Conservation (phyloP, 2,888 invertebrate genomes). For the Anodontia alba region DNA sequence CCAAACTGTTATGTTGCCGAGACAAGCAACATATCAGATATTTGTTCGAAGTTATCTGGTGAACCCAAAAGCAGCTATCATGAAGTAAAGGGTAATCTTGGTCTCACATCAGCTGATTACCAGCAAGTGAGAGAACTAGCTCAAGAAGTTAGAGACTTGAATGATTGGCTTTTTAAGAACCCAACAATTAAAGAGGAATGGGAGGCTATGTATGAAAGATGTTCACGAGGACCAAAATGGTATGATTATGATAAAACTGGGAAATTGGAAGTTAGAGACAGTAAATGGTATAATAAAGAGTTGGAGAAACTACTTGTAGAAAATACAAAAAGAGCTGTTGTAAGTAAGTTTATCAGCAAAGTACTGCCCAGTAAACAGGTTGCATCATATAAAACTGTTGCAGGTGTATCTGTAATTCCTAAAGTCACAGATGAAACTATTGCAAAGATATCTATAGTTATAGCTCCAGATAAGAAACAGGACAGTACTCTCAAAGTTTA, state of each 20-base stretch:
- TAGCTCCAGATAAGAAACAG: too few species aligned
- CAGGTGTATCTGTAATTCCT: too few species aligned
- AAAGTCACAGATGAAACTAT: too few species aligned
- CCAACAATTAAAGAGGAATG: constrained; percentile 11
- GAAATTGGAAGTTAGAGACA: background rate
- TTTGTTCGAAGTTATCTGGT: background rate
- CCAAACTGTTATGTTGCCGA: background rate
- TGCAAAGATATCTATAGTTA: too few species aligned
- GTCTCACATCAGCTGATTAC: background rate
- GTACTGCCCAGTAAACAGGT: too few species aligned
- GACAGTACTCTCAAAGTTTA: too few species aligned
- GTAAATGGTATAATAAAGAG: background rate
- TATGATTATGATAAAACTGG: background rate
- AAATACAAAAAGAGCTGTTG: background rate
- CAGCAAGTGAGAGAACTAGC: background rate
- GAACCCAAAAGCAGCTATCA: background rate
- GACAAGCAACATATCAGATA: background rate
- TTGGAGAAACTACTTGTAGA: background rate
- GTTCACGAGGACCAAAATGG: background rate
- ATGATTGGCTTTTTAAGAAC: background rate
- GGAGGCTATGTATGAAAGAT: background rate
- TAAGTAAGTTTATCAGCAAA: too few species aligned
- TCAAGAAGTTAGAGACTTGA: background rate
- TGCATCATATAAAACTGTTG: too few species aligned
- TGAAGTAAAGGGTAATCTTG: background rate